A percentile compares a stretch with the other conserved stretches of the same genome.
These are phyloP conservation scores for Gobiocypris rarus DNA, from an alignment of 2,113 vertebrate species.

Conservation along the genomic window DNA sequence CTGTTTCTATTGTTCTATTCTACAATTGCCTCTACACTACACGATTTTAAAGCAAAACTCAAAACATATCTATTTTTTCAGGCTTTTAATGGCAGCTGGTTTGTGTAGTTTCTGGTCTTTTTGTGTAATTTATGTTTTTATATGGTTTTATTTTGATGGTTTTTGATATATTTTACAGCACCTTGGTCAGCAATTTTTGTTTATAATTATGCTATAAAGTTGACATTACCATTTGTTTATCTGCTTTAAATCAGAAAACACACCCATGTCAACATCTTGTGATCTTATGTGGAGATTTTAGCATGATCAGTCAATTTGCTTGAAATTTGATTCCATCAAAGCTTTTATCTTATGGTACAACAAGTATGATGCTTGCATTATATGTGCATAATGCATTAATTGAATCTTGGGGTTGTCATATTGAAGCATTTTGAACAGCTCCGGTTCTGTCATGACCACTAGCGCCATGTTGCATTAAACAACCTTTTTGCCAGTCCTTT, in stretches of 20 bases:
- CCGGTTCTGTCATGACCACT: background rate
- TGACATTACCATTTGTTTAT: background rate
- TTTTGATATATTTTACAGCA: no score
- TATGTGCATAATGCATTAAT: background rate
- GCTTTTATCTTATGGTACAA: background rate
- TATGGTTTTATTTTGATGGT: no score
- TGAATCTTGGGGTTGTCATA: background rate
- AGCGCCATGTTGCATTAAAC: background rate
- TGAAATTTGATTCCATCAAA: background rate
- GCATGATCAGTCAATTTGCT: background rate
- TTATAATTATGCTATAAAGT: no score
- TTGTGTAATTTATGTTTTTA: no score
- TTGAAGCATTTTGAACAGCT: background rate
- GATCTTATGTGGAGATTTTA: background rate
- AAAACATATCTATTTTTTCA: no score
- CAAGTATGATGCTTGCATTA: conserved; percentile 1
- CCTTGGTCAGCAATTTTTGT: no score
- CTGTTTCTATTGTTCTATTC: no score
- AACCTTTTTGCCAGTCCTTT: background rate
- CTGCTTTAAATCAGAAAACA: background rate
- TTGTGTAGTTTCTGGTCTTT: no score
- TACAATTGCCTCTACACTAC: no score
- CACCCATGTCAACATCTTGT: background rate
- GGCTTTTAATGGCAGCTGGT: no score
- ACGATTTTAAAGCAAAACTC: no score